phyloP scores from a whole-genome alignment of 1,140 invertebrate genomes.

The Thrips palmi region DNA sequence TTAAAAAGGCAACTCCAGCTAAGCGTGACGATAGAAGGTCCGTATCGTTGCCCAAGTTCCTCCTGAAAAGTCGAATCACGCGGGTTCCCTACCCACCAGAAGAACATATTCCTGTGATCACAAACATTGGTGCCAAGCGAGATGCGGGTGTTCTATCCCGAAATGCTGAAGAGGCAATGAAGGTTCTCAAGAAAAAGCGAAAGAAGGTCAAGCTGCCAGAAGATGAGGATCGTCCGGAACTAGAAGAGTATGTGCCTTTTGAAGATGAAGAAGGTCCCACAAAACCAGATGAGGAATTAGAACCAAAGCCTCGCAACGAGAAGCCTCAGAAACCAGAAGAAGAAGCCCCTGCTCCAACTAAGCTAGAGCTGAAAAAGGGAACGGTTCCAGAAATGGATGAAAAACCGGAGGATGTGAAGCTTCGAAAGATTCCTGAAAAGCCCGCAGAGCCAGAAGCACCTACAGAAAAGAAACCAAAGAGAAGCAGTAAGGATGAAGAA shows the following conservation, averaged over 20 bases:
- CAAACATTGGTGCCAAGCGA: slow-evolving; percentile 14
- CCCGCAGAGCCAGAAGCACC: background rate
- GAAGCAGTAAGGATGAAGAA: slow-evolving; percentile 8
- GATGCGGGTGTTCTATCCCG: slow-evolving; percentile 21
- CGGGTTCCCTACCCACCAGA: slow-evolving; percentile 23
- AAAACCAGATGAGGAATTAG: background rate
- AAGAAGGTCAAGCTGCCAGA: slow-evolving; percentile 18
- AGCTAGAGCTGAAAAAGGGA: no score
- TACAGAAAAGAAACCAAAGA: slow-evolving; percentile 10
- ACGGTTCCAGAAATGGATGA: no score
- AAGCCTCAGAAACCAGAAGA: background rate
- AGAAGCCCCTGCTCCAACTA: background rate
- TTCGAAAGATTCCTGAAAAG: no score
- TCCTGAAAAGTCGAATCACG: slow-evolving; percentile 40
- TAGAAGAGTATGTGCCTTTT: slow-evolving; percentile 15
- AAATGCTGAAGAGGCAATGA: slow-evolving; percentile 21
- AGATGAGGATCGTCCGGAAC: slow-evolving; percentile 16
- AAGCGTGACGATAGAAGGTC: slow-evolving; percentile 28
- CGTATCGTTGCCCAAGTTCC: slow-evolving; percentile 38
- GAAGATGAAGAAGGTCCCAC: background rate
- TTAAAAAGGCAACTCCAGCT: slow-evolving; percentile 37
- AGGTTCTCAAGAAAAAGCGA: slow-evolving; percentile 20
- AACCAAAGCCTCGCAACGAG: background rate
- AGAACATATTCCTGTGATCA: slow-evolving; percentile 15
- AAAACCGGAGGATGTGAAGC: no score